Percentiles rank a stretch among this genome's conserved stretches.
Evolutionary conservation across 2,888 invertebrate species (phyloP).

Genomic region (Xestia xanthographa): DNA sequence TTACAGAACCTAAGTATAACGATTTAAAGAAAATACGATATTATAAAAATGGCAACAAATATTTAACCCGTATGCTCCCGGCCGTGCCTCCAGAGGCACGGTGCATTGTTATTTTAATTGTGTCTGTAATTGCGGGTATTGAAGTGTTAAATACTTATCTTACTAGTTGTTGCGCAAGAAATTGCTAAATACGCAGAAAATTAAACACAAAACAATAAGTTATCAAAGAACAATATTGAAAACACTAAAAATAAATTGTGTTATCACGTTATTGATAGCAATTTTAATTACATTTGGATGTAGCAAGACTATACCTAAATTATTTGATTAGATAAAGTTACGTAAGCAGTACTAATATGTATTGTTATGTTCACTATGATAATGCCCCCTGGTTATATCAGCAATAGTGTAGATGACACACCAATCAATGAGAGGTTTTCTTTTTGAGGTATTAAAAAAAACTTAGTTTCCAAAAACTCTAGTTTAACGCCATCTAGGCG

Average conservation of each 20-base stretch:
- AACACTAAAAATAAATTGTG: constrained; percentile 38
- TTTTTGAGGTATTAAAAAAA: no score
- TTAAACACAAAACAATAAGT: not conserved
- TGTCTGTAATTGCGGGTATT: no score
- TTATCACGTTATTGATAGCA: constrained; percentile 49
- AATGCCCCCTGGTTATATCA: constrained; percentile 5
- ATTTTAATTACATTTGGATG: constrained; percentile 58
- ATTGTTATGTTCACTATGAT: not conserved
- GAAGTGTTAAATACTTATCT: not conserved
- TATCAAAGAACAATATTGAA: constrained; percentile 8
- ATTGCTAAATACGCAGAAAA: constrained; percentile 9
- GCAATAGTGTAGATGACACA: no score
- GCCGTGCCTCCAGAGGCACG: no score
- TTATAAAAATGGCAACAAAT: not conserved
- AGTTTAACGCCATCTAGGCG: no score
- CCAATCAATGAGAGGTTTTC: no score
- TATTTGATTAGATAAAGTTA: constrained; percentile 47
- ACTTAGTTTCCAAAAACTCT: no score
- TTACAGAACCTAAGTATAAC: not conserved
- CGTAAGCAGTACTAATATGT: not conserved
- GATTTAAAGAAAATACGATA: not conserved
- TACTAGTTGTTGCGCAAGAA: not conserved
- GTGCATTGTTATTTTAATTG: no score
- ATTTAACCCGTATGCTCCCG: no score
- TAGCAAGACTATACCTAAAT: constrained; percentile 22